Evolutionary conservation across 2,797 vertebrate genomes (phyloP), one percentile per base, ranked within the genome.

Genomic region (Serranus cabrilla): DNA sequence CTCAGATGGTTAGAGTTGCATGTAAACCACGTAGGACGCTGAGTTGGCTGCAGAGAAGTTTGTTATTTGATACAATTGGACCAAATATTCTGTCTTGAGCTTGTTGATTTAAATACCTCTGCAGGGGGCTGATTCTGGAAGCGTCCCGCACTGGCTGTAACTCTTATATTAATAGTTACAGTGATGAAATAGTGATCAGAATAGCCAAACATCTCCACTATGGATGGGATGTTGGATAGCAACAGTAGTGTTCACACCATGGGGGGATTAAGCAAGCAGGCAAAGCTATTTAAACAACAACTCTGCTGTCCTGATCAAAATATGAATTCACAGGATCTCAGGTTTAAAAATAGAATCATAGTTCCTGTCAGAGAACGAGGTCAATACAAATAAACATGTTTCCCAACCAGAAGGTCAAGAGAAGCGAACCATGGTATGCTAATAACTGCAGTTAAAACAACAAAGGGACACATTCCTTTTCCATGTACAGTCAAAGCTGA

Each of bases 351-450:
- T 80, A 85, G 71, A 17, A 37, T 6, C 2, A 1, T 7, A 8
- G 45, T 16, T 37, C 11, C 25, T 39, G n/a, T 5, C 11, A 14
- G 34, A 68, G 68, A 65, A 73, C 14, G 5, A 20, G 54, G 16
- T 71, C 55, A 69, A 31, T 40, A 25, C 21, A 78, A 82, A 77
- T 68, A 82, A 87, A 85, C 74, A 58, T 13, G 3, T 74, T 78
- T 81, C 55, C 76, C 76, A 16, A 64, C 20, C 34, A 54, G 43
- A 70, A 49, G 4, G 54, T 74, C 82, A 21, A 71, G 76, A 51
- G 84, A 85, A 71, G 18, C 2, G 37, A 66, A 25, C 2, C 3
- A 64, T 23, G 63, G 25, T 14, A 59, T 77, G 65, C 13, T 46
- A 8, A n/a, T 43, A 20, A 42, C 18, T 4, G 37, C 16, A 37